Conservation (phyloP, 2,797 vertebrate species). For the Monodelphis domestica region DNA sequence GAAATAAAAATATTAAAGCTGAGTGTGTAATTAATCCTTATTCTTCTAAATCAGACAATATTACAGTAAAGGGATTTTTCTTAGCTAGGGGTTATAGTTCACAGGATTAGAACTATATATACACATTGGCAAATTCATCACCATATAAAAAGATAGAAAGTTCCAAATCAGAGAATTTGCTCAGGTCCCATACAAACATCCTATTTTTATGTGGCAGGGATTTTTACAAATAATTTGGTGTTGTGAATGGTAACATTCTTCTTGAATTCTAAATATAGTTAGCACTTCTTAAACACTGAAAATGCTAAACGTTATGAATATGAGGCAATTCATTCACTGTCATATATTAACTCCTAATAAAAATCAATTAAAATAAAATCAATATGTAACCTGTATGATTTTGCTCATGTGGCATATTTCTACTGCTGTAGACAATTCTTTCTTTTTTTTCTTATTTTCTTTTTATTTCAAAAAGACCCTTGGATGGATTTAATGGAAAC, state of each 20-base stretch:
- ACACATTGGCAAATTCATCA: neutral
- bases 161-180: neutral
- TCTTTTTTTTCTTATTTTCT: conserved; percentile 55
- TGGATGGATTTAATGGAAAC: conserved; percentile 37
- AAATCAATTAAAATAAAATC: conserved; percentile 39
- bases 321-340: conserved; percentile 5
- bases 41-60: too few species aligned
- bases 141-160: neutral
- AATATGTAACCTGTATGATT: conserved; percentile 21
- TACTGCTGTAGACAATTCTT: conserved; percentile 71
- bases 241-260: neutral
- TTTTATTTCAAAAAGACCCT: conserved; percentile 38
- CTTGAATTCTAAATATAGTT: neutral
- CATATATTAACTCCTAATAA: neutral
- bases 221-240: neutral
- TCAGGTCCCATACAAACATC: neutral
- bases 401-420: conserved; percentile 62
- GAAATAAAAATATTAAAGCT: neutral
- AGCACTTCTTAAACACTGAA: conserved; percentile 23
- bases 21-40: too few species aligned
- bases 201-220: neutral
- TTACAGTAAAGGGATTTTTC: too few species aligned
- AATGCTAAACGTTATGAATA: neutral
- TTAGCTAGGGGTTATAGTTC: too few species aligned
- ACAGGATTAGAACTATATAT: too few species aligned